Percentiles rank a stretch among this genome's conserved stretches.
phyloP scores from a whole-genome alignment of 2,113 vertebrate species.

The Glaucidium brasilianum region DNA sequence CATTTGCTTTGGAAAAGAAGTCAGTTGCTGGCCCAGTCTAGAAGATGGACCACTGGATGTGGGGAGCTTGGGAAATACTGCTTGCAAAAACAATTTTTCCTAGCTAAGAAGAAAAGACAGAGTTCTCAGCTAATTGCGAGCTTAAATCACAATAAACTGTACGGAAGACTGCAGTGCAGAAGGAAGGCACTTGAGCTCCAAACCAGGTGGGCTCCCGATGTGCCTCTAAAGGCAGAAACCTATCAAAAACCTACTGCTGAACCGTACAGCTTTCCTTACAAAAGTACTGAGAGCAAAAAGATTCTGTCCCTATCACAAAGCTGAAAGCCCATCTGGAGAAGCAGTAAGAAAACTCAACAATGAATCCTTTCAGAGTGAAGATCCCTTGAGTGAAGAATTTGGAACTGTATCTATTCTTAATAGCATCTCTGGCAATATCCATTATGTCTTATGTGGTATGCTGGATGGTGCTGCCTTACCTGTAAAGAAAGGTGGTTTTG shows the following conservation, averaged over 20 bases:
- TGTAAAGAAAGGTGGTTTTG: conserved; percentile 46
- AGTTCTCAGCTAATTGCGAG: not conserved
- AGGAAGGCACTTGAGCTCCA: conserved; percentile 43
- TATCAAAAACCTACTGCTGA: not conserved
- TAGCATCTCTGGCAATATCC: conserved; percentile 19
- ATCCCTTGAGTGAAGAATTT: conserved; percentile 48
- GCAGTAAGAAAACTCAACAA: conserved; percentile 22
- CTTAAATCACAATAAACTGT: not conserved
- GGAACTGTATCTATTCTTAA: conserved; percentile 17
- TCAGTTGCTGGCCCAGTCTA: conserved; percentile 49
- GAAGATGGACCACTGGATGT: conserved; percentile 68
- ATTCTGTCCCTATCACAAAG: not conserved
- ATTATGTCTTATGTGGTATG: not conserved
- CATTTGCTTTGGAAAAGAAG: conserved; percentile 63
- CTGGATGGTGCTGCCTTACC: conserved; percentile 49
- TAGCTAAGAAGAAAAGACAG: conserved; percentile 53
- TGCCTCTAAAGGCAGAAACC: conserved; percentile 33
- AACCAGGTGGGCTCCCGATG: conserved; percentile 44
- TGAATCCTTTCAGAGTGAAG: conserved; percentile 32
- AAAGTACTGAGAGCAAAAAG: conserved; percentile 31
- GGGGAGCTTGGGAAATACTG: conserved; percentile 62
- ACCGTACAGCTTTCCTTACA: not conserved
- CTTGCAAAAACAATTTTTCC: conserved; percentile 58
- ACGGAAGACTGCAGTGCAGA: not conserved
- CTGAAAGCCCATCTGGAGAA: not conserved